Base-by-base conservation (phyloP, 2,113 vertebrate genomes). In the Cyprinus carpio region DNA sequence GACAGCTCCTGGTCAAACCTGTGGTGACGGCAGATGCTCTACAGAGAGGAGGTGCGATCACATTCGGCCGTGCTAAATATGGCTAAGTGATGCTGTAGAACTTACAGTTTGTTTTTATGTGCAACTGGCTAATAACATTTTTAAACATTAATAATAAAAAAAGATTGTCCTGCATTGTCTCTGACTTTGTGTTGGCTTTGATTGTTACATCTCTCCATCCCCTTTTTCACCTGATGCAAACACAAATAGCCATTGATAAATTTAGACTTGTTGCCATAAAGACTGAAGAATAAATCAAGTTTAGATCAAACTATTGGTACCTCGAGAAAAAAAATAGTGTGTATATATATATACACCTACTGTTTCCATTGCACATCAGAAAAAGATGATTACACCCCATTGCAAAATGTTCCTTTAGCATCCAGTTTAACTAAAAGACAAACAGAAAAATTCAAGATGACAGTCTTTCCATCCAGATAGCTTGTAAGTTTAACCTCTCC, bases 1-100 rank as follows among this genome's bases (percentile, higher is more conserved):
- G 88, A 85, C 81, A 75, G 79, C 79, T 75, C 81, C 58, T 56
- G 85, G 49, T 15, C 49, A 84, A 74, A 34, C 56, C 56, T n/a
- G 56, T 10, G 25, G 72, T 69, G 74, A 79, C 11, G 40, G 72
- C 64, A 77, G 85, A 89, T 75, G 85, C 76, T 75, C 37, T 64
- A 27, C 25, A 20, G 46, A 86, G 88, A 85, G 88, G 74, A 77
- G 74, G 25, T 65, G 46, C 15, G 2, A 54, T 75, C 25, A 76
- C 23, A 75, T 75, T 75, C 71, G 46, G 37, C 40, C 46, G 54
- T 76, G 46, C 5, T 31, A 29, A 76, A 76, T 29, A 64, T 64
- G 29, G 65, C 31, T 69, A 40, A 9, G 20, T 37, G 69, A 40
- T 72, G 18, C 8, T 72, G 67, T 37, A 34, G 20, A 23, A 31